Evolutionary conservation across 2,113 vertebrate genomes (phyloP), one percentile per base, ranked within the genome.

Genomic region (Tylochromis polylepis): DNA sequence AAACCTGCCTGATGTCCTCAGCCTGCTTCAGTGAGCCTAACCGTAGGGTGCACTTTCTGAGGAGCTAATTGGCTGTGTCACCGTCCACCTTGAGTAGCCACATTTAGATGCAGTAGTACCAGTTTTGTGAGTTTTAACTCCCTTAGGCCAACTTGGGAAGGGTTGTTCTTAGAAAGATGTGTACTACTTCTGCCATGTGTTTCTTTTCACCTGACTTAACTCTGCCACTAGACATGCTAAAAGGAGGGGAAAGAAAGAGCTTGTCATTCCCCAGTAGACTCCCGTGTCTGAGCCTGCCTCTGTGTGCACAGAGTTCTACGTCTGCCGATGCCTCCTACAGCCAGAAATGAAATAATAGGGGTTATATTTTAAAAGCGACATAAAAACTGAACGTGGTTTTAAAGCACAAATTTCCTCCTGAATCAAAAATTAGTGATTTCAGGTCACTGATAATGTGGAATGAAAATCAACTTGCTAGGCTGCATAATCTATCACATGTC

Each of bases 41-140:
- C 88, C 56, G 31, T n/a, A 78, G 80, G 93, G 16, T 46, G 82
- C 82, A 78, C 83, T 91, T 83, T 77, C 56, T 70, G 41, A 85
- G 41, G 10, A 49, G 38, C 82, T 81, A 90, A 79, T 22, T 81
- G 77, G 31, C 8, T 67, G 46, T 3, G 9, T 75, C 60, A 62
- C 43, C 1, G 3, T 82, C 29, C 79, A 56, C 31, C 20, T 77
- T n/a, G 16, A 77, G 72, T 34, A 82, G 27, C 60, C 29, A 77
- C 53, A 79, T 34, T 27, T 0, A 65, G 46, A 84, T 2, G 15
- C 27, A 49, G 4, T n/a, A 7, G 15, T 36, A 65, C 58, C 38
- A 11, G 84, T 65, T 85, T 12, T 56, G 65, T 41, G 14, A 43
- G 58, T 81, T 83, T 18, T 51, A 55, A 24, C 49, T 60, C 51